Evolutionary conservation across 2,113 vertebrate genomes (phyloP), one percentile per base, ranked within the genome.

Genomic region (Bujurquina vittata): DNA sequence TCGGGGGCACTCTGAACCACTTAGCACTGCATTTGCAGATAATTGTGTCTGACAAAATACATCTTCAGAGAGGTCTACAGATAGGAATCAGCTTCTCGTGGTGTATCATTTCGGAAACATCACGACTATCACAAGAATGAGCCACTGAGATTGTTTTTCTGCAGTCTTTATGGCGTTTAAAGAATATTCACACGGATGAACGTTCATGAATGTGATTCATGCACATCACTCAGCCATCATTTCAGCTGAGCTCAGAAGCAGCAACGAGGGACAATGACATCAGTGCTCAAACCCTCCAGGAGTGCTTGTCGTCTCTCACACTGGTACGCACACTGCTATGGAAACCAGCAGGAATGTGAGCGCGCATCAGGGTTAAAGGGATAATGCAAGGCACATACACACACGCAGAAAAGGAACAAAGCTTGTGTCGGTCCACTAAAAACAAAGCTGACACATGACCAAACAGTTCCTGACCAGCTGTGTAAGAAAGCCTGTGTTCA

Each of bases 251-350:
- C 81, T 74, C 75, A 84, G 85, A 78, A 73, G 75, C 85, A 87
- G 86, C 80, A 78, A 84, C 86, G 14, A 76, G 81, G 74, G 61
- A 91, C 81, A 84, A 85, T 94, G 92, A 95, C 92, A 94, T 94
- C 94, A 94, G 80, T 72, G 83, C 87, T 91, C 79, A 85, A 89
- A 89, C 84, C 74, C 87, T 80, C 90, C 90, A 88, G 83, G 87
- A 92, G 91, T 91, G 88, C 84, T 91, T 89, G 84, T 89, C 88
- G 81, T 94, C 91, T 86, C 81, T 91, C 87, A 81, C 85, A 55
- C 83, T 17, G 20, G 73, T 74, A 77, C 83, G 87, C 85, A 88
- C 83, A 92, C 84, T 91, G 90, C 92, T 93, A 91, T 91, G 90
- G 90, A 88, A 94, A 93, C 92, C 67, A 84, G 91, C 77, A 86